Conservation (phyloP, 2,797 vertebrate genomes). For the Tenualosa ilisha region DNA sequence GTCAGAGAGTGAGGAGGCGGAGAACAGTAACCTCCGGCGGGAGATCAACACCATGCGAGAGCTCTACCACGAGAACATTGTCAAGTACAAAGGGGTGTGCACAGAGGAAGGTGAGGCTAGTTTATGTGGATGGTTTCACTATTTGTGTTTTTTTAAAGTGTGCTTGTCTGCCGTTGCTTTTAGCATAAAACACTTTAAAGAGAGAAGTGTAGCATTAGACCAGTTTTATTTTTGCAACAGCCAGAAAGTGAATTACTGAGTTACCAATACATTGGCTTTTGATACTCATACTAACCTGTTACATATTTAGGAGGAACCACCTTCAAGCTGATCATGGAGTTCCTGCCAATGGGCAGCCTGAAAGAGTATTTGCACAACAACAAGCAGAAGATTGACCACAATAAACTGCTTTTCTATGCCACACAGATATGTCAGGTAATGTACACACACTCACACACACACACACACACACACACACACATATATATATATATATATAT, state of each 20-base stretch:
- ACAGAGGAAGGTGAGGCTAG: conserved; percentile 76
- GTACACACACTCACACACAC: background rate
- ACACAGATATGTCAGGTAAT: conserved; percentile 84
- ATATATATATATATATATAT: no score
- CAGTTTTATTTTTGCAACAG: background rate
- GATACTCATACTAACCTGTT: background rate
- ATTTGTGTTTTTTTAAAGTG: background rate
- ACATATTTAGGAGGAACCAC: conserved; percentile 73
- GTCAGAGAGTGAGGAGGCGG: conserved; percentile 79
- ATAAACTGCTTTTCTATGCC: conserved; percentile 78
- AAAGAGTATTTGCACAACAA: conserved; percentile 83
- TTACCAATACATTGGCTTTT: background rate
- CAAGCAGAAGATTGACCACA: conserved; percentile 76
- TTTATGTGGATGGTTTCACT: background rate
- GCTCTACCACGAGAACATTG: conserved; percentile 86
- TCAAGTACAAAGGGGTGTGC: conserved; percentile 88
- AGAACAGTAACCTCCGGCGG: conserved; percentile 80
- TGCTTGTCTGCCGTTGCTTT: background rate
- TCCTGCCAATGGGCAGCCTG: conserved; percentile 83
- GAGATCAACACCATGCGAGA: conserved; percentile 86
- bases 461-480: no score
- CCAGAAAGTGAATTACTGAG: background rate
- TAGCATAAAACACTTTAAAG: no score
- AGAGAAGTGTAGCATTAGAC: no score
- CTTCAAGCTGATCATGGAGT: conserved; percentile 88